These are phyloP conservation scores for Bombycilla garrulus DNA, from an alignment of 2,113 vertebrate species.

Conservation along the genomic window DNA sequence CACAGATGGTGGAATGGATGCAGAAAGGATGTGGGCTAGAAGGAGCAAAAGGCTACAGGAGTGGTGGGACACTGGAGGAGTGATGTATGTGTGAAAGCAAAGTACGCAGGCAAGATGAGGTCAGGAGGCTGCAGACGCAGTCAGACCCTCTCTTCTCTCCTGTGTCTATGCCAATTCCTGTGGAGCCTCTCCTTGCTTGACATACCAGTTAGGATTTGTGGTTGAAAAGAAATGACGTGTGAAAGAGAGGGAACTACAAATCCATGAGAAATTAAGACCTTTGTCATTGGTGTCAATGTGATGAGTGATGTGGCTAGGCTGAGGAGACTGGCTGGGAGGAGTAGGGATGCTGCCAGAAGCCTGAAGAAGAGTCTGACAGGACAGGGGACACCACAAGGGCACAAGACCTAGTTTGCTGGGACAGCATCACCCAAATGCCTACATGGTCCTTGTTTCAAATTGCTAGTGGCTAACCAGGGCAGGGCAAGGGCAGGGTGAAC, in stretches of 20 bases:
- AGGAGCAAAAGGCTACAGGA: background rate
- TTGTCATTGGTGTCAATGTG: background rate
- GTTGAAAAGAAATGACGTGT: background rate
- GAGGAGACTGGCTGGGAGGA: background rate
- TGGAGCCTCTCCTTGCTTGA: background rate
- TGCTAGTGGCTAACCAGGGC: background rate
- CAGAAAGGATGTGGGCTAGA: background rate
- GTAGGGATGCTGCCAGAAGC: background rate
- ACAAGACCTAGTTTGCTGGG: background rate
- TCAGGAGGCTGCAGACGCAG: background rate
- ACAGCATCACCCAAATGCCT: background rate
- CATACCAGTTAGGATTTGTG: background rate
- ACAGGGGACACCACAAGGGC: background rate
- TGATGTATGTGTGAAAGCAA: background rate
- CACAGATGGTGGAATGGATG: background rate
- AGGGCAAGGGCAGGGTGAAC: background rate
- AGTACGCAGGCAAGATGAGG: rapidly evolving
- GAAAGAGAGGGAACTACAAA: background rate
- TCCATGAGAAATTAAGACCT: background rate
- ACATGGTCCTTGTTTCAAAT: background rate
- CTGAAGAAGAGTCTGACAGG: background rate
- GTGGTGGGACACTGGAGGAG: background rate
- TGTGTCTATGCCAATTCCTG: background rate
- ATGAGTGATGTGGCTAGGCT: background rate
- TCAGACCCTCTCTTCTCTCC: background rate